Evolutionary conservation across 2,113 vertebrate genomes (phyloP), one percentile per base, ranked within the genome.

Genomic region (Chaetops frenatus): DNA sequence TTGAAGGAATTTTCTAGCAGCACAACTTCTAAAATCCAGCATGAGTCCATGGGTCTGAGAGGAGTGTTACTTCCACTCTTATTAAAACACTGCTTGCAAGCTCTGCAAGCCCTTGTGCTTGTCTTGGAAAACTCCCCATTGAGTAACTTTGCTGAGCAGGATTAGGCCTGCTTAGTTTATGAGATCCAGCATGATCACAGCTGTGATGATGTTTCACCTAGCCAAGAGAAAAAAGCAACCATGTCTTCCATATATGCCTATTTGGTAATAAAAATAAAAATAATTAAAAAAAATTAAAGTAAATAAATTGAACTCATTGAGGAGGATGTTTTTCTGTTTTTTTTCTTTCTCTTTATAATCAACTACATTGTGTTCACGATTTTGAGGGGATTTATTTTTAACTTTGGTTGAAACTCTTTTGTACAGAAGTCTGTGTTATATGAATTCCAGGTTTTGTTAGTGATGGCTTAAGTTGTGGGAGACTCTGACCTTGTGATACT

Each of bases 271-370:
- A 66, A 21, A 56, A 7, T 28, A 65, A 28, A 13, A 45, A 9
- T 19, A 38, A 35, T 20, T 38, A 13, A 23, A 60, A 62, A 15
- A 45, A 45, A 19, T 8, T 7, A 45, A 45, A 45, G 18, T 38
- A 33, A 9, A 42, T 36, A 51, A 62, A 17, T 8, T 33, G 12
- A 77, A 73, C 6, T 38, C 28, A 64, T 21, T 35, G 22, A 53
- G 31, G 15, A 85, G 35, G 12, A 2, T 0, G n/a, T 2, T 40
- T 38, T 65, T 47, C 3, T 1, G 2, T 0, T 0, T 21, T 42
- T 74, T 40, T 5, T 3, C 0, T 4, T 15, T 7, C 25, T 6
- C 53, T 58, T 77, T 84, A 31, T 57, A 73, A 45, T 51, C 77
- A 66, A 44, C 20, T 53, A 7, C n/a, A 56, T 6, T 82, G 76